Conservation (phyloP, 2,113 vertebrate genomes). For the Chionis minor region DNA sequence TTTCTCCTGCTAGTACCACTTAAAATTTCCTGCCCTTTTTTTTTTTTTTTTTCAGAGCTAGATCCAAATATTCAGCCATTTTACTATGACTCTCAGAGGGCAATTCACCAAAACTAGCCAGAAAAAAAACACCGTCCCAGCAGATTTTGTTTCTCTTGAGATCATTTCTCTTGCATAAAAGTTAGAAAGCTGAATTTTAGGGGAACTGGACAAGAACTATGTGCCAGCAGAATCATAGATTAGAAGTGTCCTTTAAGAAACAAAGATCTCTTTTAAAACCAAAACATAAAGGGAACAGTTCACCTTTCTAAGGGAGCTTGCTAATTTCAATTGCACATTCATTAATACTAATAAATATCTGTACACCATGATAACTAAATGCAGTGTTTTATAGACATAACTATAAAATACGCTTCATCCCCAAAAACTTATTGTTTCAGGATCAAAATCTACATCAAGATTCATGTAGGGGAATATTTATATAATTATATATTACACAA, state of each 20-base stretch:
- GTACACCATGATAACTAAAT: neutral
- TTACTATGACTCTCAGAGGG: neutral
- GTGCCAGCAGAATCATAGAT: neutral
- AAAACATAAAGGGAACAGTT: neutral
- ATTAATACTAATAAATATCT: conserved; percentile 47
- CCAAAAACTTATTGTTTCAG: neutral
- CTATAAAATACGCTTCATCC: neutral
- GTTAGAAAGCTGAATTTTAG: neutral
- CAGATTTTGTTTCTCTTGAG: neutral
- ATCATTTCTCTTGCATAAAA: neutral
- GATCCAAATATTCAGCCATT: neutral
- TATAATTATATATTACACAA: neutral
- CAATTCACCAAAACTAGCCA: neutral
- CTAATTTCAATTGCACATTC: conserved; percentile 24
- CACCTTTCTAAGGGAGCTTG: neutral
- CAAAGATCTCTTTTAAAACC: neutral
- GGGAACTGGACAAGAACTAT: neutral
- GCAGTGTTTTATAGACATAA: neutral
- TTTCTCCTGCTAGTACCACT: neutral
- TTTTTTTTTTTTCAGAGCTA: neutral
- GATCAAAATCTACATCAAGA: neutral
- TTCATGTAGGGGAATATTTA: neutral
- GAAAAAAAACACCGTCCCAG: neutral
- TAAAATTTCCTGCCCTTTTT: neutral
- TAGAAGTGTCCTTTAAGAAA: neutral